Evolutionary conservation across 2,888 invertebrate species (phyloP), one percentile per base, ranked within the genome.

Genomic region (Ennomos quercinarius): DNA sequence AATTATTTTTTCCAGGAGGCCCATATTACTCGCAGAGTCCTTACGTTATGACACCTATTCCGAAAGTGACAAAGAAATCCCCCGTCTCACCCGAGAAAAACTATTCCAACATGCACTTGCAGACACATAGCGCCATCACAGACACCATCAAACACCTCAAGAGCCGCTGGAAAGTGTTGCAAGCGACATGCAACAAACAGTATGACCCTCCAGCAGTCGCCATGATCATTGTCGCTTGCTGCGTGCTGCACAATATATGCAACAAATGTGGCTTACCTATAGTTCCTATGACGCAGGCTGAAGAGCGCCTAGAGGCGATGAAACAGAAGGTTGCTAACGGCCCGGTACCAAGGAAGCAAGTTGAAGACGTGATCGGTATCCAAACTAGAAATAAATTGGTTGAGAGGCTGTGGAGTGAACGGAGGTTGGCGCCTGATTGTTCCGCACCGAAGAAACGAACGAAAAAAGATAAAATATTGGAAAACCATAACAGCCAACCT

Each of bases 311-410:
- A 8, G 91, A 91, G 54, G 81, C 81, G 0, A 90, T 91, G 91
- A 91, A 91, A 44, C 91, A 91, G 60, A 87, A 87, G 38, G 91
- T 91, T 0, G 91, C 91, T 0, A 89, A 90, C n/a, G 83, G 86
- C 0, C 83, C 91, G 0, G 66, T 87, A 34, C 83, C 90, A 0
- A 77, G 86, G 11, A 89, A 89, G 52, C 82, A 83, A 54, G 74
- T 76, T 0, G 85, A 84, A 35, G 84, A 87, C 35, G 73, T 73
- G 0, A 71, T 70, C 1, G 89, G 89, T 0, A 69, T 80, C 0
- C 76, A 80, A 44, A 80, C 84, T 0, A 68, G 91, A 39, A 71
- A 73, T 0, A 66, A 77, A 11, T 57, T 91, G 10, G 82, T 88
- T 0, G 83, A 89, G 45, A 68, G 84, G 10, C 41, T 91, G 5